Conservation (phyloP, 2,113 vertebrate species). For the Speoplatyrhinus poulsoni region DNA sequence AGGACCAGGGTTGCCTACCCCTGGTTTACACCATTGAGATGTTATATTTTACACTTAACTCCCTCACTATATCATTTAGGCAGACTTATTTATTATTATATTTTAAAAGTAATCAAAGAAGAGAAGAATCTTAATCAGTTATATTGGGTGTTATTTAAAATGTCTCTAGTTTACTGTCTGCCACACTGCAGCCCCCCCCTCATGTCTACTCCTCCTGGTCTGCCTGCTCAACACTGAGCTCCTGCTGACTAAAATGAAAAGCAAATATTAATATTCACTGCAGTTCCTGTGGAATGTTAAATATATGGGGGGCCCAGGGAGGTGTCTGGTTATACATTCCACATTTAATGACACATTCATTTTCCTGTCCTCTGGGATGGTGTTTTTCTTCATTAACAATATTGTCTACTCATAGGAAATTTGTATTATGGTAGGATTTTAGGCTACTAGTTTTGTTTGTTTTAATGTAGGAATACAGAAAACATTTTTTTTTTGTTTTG, state of each 20-base stretch:
- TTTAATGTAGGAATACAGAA: not conserved
- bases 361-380: slow-evolving; percentile 28
- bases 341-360: slow-evolving; percentile 64
- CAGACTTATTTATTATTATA: slow-evolving; percentile 33
- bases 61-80: not conserved
- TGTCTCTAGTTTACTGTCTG: slow-evolving; percentile 71
- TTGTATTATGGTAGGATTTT: not conserved
- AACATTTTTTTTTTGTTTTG: not conserved
- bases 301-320: slow-evolving; percentile 60
- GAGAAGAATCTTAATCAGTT: not conserved
- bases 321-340: slow-evolving; percentile 63
- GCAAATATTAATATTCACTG: slow-evolving; percentile 82
- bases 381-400: slow-evolving; percentile 10
- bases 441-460: not conserved
- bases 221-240: slow-evolving; percentile 55
- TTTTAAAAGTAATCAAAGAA: not conserved
- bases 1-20: too few relatives aligned
- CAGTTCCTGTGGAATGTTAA: slow-evolving; percentile 69
- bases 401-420: slow-evolving; percentile 6
- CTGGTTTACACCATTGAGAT: too few relatives aligned
- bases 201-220: slow-evolving; percentile 29
- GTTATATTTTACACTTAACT: too few relatives aligned
- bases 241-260: slow-evolving; percentile 77
- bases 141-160: slow-evolving; percentile 25
- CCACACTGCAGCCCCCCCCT: slow-evolving; percentile 47